phyloP scores from a whole-genome alignment of 2,113 vertebrate species.

The Oryzias celebensis region DNA sequence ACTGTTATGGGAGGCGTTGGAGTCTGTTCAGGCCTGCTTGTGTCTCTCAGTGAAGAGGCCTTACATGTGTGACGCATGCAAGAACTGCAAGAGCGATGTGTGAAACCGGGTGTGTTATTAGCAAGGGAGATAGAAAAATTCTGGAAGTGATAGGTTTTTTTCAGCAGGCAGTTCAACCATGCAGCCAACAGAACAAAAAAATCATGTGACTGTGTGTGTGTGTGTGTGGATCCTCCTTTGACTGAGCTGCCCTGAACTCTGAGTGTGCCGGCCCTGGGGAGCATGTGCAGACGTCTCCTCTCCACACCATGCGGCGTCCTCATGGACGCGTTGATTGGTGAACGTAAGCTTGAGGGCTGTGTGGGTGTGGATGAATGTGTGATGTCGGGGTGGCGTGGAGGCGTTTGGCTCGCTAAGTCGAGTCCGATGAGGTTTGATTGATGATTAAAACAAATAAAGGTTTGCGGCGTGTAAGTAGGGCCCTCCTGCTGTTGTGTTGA shows the following conservation, averaged over 20 bases:
- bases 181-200: background rate
- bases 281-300: conserved; percentile 32
- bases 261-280: conserved; percentile 59
- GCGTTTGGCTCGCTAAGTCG: conserved; percentile 11
- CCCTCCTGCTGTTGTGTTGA: conserved; percentile 40
- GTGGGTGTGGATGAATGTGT: background rate
- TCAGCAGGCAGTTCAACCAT: background rate
- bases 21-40: conserved; percentile 48
- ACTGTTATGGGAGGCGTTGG: conserved; percentile 35
- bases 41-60: conserved; percentile 27
- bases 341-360: conserved; percentile 34
- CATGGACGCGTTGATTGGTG: conserved; percentile 35
- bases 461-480: conserved; percentile 6
- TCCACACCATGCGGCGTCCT: conserved; percentile 24
- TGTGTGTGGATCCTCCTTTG: conserved; percentile 26
- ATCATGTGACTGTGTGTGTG: conserved; percentile 20
- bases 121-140: conserved; percentile 18
- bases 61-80: conserved; percentile 41
- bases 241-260: conserved; percentile 65
- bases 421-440: conserved; percentile 53
- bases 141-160: conserved; percentile 15
- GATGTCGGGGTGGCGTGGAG: background rate
- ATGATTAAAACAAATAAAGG: conserved; percentile 32
- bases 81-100: conserved; percentile 30
- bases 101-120: conserved; percentile 18